A percentile compares a stretch with the other conserved stretches of the same genome.
Conservation (phyloP, 2,113 vertebrate genomes). For the Otis tarda region DNA sequence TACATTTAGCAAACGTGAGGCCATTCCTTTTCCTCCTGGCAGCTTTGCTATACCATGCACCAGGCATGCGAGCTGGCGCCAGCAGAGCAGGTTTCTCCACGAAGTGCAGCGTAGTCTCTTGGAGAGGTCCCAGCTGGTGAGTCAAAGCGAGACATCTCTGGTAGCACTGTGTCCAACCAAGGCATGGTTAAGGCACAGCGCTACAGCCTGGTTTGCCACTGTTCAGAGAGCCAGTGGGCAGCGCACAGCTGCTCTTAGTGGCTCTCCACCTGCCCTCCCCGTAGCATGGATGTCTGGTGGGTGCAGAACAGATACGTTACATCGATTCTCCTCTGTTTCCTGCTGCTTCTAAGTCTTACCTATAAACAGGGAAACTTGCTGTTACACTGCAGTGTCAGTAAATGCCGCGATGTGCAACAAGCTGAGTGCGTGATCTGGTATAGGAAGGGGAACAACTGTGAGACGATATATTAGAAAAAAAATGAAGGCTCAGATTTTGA, state of each 20-base stretch:
- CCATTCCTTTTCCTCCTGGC: background rate
- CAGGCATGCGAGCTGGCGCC: background rate
- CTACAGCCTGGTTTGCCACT: background rate
- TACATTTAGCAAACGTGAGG: background rate
- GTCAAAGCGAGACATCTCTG: background rate
- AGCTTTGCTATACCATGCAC: background rate
- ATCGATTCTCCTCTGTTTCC: background rate
- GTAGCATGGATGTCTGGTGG: background rate
- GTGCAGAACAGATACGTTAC: background rate
- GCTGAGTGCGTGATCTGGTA: background rate
- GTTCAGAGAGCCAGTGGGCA: background rate
- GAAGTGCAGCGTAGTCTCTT: background rate
- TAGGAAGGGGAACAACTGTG: background rate
- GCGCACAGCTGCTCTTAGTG: background rate
- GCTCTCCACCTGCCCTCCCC: background rate
- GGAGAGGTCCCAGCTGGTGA: background rate
- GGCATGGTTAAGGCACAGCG: background rate
- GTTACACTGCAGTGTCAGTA: background rate
- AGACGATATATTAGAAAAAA: background rate
- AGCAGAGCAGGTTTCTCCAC: background rate
- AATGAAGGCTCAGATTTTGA: background rate
- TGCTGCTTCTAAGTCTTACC: background rate
- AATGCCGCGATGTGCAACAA: background rate
- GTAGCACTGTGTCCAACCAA: fast-evolving
- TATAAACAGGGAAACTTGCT: background rate